Evolutionary conservation across 2,797 vertebrate species (phyloP).

Genomic region (Remorina albescens): DNA sequence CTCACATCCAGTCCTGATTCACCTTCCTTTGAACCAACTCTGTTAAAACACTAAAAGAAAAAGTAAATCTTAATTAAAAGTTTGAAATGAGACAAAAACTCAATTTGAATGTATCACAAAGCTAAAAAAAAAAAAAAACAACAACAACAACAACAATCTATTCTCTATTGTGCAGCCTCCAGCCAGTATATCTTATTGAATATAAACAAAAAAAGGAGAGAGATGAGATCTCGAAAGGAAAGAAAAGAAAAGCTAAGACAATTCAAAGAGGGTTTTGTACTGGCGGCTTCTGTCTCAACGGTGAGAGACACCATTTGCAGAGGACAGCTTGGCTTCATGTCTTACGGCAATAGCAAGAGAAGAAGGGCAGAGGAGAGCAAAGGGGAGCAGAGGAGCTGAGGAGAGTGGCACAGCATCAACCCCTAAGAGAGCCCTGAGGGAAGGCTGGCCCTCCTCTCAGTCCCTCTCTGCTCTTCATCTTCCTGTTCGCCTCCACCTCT

Average conservation of each 20-base stretch:
- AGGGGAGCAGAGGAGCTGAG: constrained; percentile 65
- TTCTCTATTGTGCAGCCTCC: constrained; percentile 49
- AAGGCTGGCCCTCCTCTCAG: constrained; percentile 76
- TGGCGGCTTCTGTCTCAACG: constrained; percentile 58
- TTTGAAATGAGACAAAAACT: constrained; percentile 36
- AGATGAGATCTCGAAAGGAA: constrained; percentile 25
- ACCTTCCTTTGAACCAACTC: constrained; percentile 42
- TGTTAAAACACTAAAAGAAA: constrained; percentile 30
- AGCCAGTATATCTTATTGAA: constrained; percentile 47
- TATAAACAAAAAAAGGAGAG: constrained; percentile 62
- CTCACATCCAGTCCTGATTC: constrained; percentile 46
- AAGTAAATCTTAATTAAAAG: constrained; percentile 50
- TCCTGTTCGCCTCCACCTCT: constrained; percentile 32
- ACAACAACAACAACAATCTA: too few species aligned
- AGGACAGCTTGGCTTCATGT: constrained; percentile 76
- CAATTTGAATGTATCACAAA: constrained; percentile 45
- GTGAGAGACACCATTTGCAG: constrained; percentile 42
- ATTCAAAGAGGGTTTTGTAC: constrained; percentile 63
- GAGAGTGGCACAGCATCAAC: constrained; percentile 52
- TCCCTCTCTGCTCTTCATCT: constrained; percentile 34
- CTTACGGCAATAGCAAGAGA: constrained; percentile 73
- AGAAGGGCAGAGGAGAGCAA: constrained; percentile 59
- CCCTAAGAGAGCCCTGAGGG: constrained; percentile 81
- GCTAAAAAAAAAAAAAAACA: constrained; percentile 61
- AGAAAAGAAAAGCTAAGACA: constrained; percentile 32